Conservation (phyloP, 2,888 invertebrate species). For the Phyto melanocephala region DNA sequence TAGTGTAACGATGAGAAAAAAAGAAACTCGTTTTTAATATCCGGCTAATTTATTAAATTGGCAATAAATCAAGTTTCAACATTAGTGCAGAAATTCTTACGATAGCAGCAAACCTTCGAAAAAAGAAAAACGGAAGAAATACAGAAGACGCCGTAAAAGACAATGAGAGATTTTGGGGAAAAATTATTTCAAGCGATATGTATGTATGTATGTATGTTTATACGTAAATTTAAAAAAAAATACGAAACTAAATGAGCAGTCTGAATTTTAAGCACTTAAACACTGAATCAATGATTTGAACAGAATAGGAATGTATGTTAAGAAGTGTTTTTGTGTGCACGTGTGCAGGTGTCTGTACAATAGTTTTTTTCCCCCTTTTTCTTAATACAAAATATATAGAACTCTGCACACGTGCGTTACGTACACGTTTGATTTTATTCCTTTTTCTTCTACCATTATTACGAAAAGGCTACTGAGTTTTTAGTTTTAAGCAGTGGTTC, state of each 20-base stretch:
- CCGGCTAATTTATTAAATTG: slow-evolving; percentile 65
- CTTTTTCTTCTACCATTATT: slow-evolving; percentile 25
- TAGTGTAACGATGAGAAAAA: not conserved
- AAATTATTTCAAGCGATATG: too few relatives aligned
- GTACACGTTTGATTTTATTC: slow-evolving; percentile 27
- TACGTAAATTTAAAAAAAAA: not conserved
- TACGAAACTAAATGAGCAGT: not conserved
- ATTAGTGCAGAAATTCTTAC: slow-evolving; percentile 43
- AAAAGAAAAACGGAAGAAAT: not conserved
- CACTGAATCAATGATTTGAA: not conserved
- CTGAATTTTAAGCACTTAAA: not conserved
- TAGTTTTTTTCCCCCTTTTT: not conserved
- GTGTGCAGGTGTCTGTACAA: not conserved
- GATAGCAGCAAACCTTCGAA: not conserved
- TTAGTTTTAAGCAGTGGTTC: not conserved
- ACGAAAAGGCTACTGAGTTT: slow-evolving; percentile 5
- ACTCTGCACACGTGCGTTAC: slow-evolving; percentile 55
- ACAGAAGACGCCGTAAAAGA: not conserved
- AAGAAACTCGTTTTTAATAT: slow-evolving; percentile 57
- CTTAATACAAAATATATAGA: not conserved
- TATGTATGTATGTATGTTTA: too few relatives aligned
- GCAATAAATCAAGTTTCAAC: slow-evolving; percentile 62
- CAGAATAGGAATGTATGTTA: not conserved
- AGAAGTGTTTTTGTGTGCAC: too few relatives aligned
- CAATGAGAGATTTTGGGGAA: too few relatives aligned